Evolutionary conservation across 2,888 invertebrate genomes (phyloP), one percentile per base, ranked within the genome.

Genomic region (Heliconius ethilla): DNA sequence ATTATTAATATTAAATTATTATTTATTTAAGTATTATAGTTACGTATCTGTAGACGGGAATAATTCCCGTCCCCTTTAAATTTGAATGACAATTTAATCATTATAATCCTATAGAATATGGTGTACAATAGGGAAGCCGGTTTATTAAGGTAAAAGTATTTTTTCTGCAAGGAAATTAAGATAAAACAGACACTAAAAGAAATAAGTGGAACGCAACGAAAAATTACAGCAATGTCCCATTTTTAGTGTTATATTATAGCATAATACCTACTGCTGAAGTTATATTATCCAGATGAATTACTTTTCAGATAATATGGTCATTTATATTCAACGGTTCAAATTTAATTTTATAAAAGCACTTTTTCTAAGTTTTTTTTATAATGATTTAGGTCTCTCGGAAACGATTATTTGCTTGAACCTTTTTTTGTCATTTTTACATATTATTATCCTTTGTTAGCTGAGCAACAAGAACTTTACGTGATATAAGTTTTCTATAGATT

Each of bases 191-290:
- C 72, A 72, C n/a, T 72, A 72, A 59, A 37, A 59, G 72, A 72
- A 72, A 37, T 72, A 72, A 72, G 59, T 72, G 72, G 70, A 72
- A 72, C 72, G 72, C 72, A 72, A 59, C 72, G 59, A 72, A 72
- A 72, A 72, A 72, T 72, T 72, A 72, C 59, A 72, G 72, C 59
- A 1, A 37, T 59, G 72, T 59, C 72, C 72, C 72, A 72, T 72
- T 72, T 72, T 72, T 72, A 59, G 59, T 72, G 33, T 59, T 72
- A 72, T 72, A 59, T 72, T 33, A 59, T 59, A 59, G 55, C n/a
- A 59, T 69, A 69, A 69, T 59, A 72, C 33, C 59, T 59, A 72
- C 33, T 72, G 59, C 72, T 59, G 72, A 37, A 72, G 59, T 59
- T 33, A 59, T 59, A 72, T 59, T 72, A 37, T 72, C 72, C 72